Evolutionary conservation across 2,797 vertebrate species (phyloP).

Genomic region (Sparidentex hasta): DNA sequence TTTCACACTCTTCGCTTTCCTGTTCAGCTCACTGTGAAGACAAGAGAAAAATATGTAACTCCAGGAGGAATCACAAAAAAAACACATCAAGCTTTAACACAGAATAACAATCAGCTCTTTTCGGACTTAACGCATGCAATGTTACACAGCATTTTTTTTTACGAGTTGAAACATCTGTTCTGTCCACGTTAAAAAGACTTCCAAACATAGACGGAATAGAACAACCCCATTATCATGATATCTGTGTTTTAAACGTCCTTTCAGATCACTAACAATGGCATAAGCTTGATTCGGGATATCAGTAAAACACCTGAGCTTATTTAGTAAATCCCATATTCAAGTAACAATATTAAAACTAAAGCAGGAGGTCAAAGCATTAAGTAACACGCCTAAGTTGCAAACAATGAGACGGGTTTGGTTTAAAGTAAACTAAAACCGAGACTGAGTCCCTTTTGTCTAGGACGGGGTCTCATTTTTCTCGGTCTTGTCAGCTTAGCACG

Average conservation of each 20-base stretch:
- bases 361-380: constrained; percentile 16
- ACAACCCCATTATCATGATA: neutral
- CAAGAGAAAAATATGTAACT: constrained; percentile 24
- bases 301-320: neutral
- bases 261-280: neutral
- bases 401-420: constrained; percentile 8
- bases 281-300: neutral
- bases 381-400: neutral
- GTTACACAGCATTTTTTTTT: neutral
- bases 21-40: constrained; percentile 90
- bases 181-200: neutral
- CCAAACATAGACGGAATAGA: neutral
- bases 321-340: neutral
- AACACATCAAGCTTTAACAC: constrained; percentile 1
- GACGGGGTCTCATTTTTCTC: constrained; percentile 48
- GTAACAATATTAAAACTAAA: neutral
- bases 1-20: constrained; percentile 89
- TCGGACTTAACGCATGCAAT: neutral
- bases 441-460: constrained; percentile 12
- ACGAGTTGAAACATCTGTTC: neutral
- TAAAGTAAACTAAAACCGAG: constrained; percentile 15
- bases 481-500: constrained; percentile 64
- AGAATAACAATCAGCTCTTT: neutral
- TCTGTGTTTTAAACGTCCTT: neutral
- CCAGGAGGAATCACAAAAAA: constrained; percentile 5